Base-by-base conservation (phyloP, 2,888 invertebrate species). In the Unio delphinus region DNA sequence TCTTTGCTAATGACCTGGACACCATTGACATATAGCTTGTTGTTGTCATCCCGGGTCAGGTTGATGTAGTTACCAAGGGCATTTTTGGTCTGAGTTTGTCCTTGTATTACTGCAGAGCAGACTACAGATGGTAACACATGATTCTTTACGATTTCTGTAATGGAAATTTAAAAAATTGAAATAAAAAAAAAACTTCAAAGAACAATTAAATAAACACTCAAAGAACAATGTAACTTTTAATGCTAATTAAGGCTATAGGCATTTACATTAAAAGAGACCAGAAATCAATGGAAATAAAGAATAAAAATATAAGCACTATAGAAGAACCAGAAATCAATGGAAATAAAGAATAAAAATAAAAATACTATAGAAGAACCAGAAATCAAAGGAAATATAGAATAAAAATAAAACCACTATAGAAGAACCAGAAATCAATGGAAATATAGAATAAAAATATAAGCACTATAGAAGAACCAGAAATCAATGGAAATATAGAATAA, bases 61-160 rank as follows among this genome's bases (percentile, higher is more conserved):
- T 91, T 91, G 74, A 92, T 84, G 72, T 90, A 84, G 59, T 91
- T 90, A 26, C 91, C 91, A 67, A 92, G 91, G 3, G 92, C 88
- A 79, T 92, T 92, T 59, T 91, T 90, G 0, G 92, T 91, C 20
- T 91, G 90, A 4, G 91, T 91, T 64, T 91, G 90, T 17, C 91
- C 92, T 69, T 92, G 89, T 28, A 94, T 92, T 15, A 93, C 93
- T 30, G 92, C 89, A 0, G 94, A 92, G 68, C 89, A 89, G 85
- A 94, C 92, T 4, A 94, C 93, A 80, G 93, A 92, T 7, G 93
- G 92, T 54, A 94, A 90, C 71, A 94, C 90, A 83, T 94, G 94
- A 81, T 93, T 93, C 82, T 92, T 92, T 56, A 94, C 85, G 67
- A 94, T 92, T 80, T 92, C 94, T 94, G 84, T 17, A 87, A 87